Evolutionary conservation across 2,888 invertebrate genomes (phyloP), one percentile per base, ranked within the genome.

Genomic region (Chymomyza procnemis): DNA sequence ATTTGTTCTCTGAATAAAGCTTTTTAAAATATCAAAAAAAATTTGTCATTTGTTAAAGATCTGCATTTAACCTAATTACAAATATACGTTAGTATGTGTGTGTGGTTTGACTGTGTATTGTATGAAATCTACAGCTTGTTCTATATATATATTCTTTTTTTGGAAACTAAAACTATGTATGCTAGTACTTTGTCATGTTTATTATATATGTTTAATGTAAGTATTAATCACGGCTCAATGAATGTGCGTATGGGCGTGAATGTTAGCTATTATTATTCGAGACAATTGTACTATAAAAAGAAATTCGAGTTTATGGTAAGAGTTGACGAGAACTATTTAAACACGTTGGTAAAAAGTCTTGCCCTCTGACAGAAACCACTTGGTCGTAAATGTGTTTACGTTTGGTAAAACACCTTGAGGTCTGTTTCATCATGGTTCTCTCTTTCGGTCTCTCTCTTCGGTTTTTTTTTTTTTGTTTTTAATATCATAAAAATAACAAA

Each of bases 401-500:
- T 48, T 47, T 1, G 56, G 26, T 56, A 63, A 48, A 55, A 63
- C 55, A 18, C 26, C 46, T 63, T 64, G 60, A 67, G 63, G 59
- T 64, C 58, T 50, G 48, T 41, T 70, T 19, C 22, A 47, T 47
- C 6, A 47, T 54, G 57, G 6, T 68, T 61, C 47, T 30, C 19
- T 52, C 12, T 16, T 61, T 66, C 61, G 54, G 41, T 60, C 69
- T 65, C 48, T 46, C 46, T 64, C 61, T 30, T 22, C 18, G 26
- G 14, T 56, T 22, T 14, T 56, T 55, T 52, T 54, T 66, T 63
- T 4, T 56, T 22, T 14, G 30, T 55, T 52, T 54, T 66, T 63
- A 69, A 61, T 64, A 64, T 69, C 57, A 72, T 76, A 75, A 71
- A 74, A 84, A 80, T 85, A 83, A 83, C 88, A 86, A 86, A 73